Evolutionary conservation across 2,797 vertebrate genomes (phyloP).

Genomic region (Glossophaga mutica): DNA sequence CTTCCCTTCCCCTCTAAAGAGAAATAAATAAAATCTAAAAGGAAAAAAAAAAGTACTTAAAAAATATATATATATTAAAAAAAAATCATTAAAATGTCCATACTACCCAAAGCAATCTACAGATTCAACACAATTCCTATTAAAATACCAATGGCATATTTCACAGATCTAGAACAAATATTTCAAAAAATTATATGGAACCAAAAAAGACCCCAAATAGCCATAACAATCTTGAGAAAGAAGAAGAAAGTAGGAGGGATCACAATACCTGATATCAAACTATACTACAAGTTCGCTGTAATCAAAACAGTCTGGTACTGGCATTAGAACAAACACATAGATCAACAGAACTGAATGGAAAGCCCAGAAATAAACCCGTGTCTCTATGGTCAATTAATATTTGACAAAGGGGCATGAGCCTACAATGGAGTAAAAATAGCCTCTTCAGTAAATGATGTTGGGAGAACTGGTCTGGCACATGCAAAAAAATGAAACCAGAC

Average conservation of each 20-base stretch:
- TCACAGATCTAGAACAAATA: not conserved
- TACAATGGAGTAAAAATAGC: not conserved
- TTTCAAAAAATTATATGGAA: not conserved
- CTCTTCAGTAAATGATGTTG: not conserved
- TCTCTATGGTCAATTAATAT: not conserved
- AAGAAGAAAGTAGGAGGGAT: not conserved
- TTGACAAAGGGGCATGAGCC: not conserved
- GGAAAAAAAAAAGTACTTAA: too few relatives aligned
- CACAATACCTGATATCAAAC: not conserved
- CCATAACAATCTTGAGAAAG: not conserved
- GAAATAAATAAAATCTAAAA: too few relatives aligned
- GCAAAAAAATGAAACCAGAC: not conserved
- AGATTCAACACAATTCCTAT: not conserved
- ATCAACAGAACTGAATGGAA: not conserved
- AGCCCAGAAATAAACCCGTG: not conserved
- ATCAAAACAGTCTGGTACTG: not conserved
- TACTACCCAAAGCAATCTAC: not conserved
- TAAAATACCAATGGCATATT: not conserved
- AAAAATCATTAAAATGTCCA: not conserved
- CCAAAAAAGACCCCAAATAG: not conserved
- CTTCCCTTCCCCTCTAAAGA: too few relatives aligned
- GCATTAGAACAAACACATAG: not conserved
- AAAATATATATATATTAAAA: too few relatives aligned
- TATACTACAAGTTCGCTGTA: not conserved
- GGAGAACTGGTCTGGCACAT: not conserved